A percentile compares a stretch with the other conserved stretches of the same genome.
Evolutionary conservation across 2,888 invertebrate genomes (phyloP).

Genomic region (Herminia tarsipennalis): DNA sequence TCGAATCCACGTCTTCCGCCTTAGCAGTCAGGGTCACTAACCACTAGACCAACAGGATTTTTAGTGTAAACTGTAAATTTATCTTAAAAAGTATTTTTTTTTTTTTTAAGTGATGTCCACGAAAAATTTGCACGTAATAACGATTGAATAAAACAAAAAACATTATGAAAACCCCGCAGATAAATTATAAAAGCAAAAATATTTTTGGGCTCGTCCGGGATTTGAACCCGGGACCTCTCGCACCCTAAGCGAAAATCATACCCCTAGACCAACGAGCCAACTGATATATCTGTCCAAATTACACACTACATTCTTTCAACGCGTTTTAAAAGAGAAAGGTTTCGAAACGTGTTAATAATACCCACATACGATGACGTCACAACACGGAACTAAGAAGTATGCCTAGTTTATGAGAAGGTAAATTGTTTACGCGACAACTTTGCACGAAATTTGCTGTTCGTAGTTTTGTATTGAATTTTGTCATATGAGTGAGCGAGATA

Average conservation of each 20-base stretch:
- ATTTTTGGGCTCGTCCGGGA: constrained; percentile 81
- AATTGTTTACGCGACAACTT: neutral
- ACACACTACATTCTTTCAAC: neutral
- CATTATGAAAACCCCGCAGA: neutral
- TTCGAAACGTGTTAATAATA: no score
- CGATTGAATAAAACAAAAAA: neutral
- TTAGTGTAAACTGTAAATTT: no score
- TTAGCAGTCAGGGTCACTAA: no score
- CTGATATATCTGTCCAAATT: neutral
- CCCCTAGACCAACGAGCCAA: constrained; percentile 86
- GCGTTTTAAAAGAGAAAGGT: constrained; percentile 35
- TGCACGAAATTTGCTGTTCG: no score
- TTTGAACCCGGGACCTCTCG: constrained; percentile 85
- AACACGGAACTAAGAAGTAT: neutral
- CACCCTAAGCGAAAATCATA: constrained; percentile 86
- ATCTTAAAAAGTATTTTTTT: no score
- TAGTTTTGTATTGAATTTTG: no score
- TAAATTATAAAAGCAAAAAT: neutral
- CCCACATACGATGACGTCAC: constrained; percentile 6
- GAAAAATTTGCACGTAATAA: neutral
- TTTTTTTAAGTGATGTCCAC: neutral
- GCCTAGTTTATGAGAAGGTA: no score
- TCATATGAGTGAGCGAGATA: no score
- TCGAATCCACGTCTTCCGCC: no score
- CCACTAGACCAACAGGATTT: no score